Evolutionary conservation across 1,140 invertebrate genomes (phyloP), one percentile per base, ranked within the genome.

Genomic region (Protaetia brevitarsis): DNA sequence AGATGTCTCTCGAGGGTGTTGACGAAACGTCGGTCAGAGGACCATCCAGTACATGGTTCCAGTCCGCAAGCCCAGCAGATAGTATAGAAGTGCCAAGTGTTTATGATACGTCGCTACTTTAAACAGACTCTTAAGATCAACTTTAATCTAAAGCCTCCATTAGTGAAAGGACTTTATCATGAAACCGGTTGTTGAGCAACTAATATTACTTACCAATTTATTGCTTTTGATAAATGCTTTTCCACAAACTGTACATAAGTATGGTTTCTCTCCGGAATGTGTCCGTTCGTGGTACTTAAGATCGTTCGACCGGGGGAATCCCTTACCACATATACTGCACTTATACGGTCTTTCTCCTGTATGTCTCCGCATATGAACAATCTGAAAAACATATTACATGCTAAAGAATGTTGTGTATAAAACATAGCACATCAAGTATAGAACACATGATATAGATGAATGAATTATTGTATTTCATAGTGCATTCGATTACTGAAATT

Each of bases 241-340:
- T 1, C 85, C 85, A 63, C 87, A 89, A 0, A 83, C 82, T 29
- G 82, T 81, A 65, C 87, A 89, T 1, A 82, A 76, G 67, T 82
- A 81, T 21, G 83, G 84, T 41, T 83, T 84, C 30, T 84, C 82
- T 2, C 86, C 86, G 0, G 81, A 82, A 68, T 89, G 87, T 26
- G 86, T 74, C 6, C 84, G 81, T 64, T 83, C 83, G 68, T 85
- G 84, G 63, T 83, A 83, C 71, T 84, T 85, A 4, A 85, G 77
- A 29, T 88, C 87, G 51, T 83, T 84, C 1, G 82, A 81, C 59
- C 86, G 80, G 34, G 86, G 86, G 71, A 88, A 89, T 0, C 86
- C 86, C 72, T 85, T 86, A 1, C 84, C 85, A 64, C 87, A 89
- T 1, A 83, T 82, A 31, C 82, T 81, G 65, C 87, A 89, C 1